Percentiles rank a stretch among this genome's conserved stretches.
These are phyloP conservation scores for Apis cerana DNA, from an alignment of 1,140 invertebrate genomes.

Conservation along the genomic window DNA sequence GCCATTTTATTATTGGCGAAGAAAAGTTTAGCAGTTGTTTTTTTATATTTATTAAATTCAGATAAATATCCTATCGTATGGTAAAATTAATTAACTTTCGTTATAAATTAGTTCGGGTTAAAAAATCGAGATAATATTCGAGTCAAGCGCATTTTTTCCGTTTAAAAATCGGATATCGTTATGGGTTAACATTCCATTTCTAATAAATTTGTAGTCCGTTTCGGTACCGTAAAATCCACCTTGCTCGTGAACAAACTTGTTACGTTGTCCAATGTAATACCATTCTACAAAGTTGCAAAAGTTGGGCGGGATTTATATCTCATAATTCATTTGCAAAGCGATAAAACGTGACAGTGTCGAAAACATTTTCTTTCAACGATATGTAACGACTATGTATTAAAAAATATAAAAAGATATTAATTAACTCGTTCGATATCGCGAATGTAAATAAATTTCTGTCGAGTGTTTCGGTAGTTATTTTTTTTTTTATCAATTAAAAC, in stretches of 20 bases:
- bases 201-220: conserved; percentile 21
- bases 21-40: neutral
- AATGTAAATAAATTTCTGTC: too few relatives aligned
- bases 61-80: too few relatives aligned
- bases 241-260: conserved; percentile 10
- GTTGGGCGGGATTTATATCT: conserved; percentile 19
- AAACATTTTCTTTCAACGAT: neutral
- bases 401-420: conserved; percentile 9
- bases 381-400: neutral
- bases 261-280: conserved; percentile 20
- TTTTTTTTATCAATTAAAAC: too few relatives aligned
- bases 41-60: neutral
- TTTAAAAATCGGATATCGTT: too few relatives aligned
- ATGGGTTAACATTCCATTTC: conserved; percentile 34
- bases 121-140: conserved; percentile 11
- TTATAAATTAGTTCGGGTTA: neutral
- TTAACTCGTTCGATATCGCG: neutral
- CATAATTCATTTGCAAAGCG: conserved; percentile 8
- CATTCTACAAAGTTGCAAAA: conserved; percentile 2
- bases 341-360: neutral
- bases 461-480: neutral
- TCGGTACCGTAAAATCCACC: conserved; percentile 18
- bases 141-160: neutral
- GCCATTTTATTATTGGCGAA: neutral
- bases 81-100: neutral